phyloP scores from a whole-genome alignment of 92 coral and sea anemone species.

The Parazoanthus swiftii region DNA sequence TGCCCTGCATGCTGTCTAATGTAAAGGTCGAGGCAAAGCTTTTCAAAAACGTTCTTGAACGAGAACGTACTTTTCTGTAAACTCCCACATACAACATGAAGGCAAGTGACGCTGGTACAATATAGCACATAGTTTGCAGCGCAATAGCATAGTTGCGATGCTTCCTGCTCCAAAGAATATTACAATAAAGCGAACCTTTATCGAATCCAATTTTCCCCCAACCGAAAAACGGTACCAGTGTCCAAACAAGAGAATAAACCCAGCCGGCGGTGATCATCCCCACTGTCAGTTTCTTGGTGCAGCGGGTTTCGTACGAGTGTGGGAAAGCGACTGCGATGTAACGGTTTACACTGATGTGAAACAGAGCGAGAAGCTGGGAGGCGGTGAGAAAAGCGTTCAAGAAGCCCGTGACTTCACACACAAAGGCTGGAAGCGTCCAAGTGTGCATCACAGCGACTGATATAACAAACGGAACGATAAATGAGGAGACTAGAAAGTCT shows the following conservation, averaged over 20 bases:
- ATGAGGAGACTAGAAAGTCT: slow-evolving; percentile 73
- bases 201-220: slow-evolving; percentile 93
- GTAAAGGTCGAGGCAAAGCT: slow-evolving; percentile 51
- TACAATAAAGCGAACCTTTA: slow-evolving; percentile 87
- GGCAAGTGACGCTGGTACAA: slow-evolving; percentile 74
- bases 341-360: slow-evolving; percentile 87
- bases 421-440: slow-evolving; percentile 65
- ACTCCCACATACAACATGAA: slow-evolving; percentile 67
- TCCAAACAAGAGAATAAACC: slow-evolving; percentile 80
- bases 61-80: slow-evolving; percentile 69
- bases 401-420: slow-evolving; percentile 82
- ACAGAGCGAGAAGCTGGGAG: slow-evolving; percentile 89
- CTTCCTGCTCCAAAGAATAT: slow-evolving; percentile 80
- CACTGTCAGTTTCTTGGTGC: slow-evolving; percentile 67
- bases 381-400: slow-evolving; percentile 95
- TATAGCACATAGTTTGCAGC: slow-evolving; percentile 77
- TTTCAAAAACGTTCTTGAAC: slow-evolving; percentile 58
- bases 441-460: slow-evolving; percentile 64
- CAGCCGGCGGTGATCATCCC: slow-evolving; percentile 68
- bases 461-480: slow-evolving; percentile 91
- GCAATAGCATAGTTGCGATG: slow-evolving; percentile 71
- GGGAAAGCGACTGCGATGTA: slow-evolving; percentile 84
- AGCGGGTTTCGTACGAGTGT: slow-evolving; percentile 80
- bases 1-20: slow-evolving; percentile 8
- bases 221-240: slow-evolving; percentile 87